phyloP scores from a whole-genome alignment of 2,888 invertebrate genomes.

The Dyspetes luteomarginatus region DNA sequence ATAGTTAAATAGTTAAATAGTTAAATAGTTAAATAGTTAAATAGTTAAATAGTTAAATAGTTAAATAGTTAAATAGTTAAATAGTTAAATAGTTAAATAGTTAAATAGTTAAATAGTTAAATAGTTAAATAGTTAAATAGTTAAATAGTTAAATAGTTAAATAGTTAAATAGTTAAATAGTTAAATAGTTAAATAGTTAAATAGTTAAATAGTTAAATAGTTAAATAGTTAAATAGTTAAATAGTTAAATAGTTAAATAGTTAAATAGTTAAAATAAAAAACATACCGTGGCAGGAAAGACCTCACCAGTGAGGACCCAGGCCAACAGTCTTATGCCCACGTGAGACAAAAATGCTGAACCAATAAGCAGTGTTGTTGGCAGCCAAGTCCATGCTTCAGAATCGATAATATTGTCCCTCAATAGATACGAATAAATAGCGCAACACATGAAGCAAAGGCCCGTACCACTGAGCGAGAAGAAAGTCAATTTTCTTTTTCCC shows the following conservation, averaged over 20 bases:
- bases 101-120: background rate
- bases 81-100: background rate
- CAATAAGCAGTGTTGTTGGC: conserved; percentile 87
- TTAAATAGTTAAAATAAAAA: background rate
- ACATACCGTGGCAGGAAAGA: conserved; percentile 81
- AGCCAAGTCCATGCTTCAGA: conserved; percentile 85
- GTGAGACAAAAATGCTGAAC: conserved; percentile 89
- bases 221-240: background rate
- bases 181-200: background rate
- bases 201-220: background rate
- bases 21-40: background rate
- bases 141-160: background rate
- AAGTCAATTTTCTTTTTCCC: conserved; percentile 89
- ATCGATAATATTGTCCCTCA: conserved; percentile 63
- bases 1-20: background rate
- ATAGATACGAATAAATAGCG: conserved; percentile 85
- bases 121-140: background rate
- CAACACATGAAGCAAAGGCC: conserved; percentile 87
- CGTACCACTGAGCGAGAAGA: conserved; percentile 88
- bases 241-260: background rate
- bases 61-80: background rate
- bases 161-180: background rate
- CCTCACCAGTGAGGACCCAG: conserved; percentile 93
- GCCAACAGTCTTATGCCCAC: conserved; percentile 89
- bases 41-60: background rate